These are phyloP conservation scores for Apamea anceps DNA, from an alignment of 2,888 invertebrate genomes.

Conservation along the genomic window DNA sequence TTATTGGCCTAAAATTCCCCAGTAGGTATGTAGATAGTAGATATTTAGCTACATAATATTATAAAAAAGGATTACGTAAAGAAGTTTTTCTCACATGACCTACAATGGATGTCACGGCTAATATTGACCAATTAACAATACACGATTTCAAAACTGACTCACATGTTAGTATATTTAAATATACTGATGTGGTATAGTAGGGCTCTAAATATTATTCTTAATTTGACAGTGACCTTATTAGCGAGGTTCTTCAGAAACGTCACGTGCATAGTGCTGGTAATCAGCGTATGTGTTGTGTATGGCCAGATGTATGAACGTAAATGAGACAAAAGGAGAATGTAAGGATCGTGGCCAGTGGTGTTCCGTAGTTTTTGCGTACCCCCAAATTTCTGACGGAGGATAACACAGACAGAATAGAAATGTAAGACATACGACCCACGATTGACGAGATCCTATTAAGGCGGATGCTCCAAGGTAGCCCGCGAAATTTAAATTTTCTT, in stretches of 20 bases:
- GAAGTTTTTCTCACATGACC: neutral
- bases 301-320: neutral
- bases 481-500: no score
- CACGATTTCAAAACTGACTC: neutral
- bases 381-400: no score
- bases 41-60: neutral
- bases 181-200: no score
- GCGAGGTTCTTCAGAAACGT: neutral
- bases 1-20: neutral
- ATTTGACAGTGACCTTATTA: neutral
- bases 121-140: conserved; percentile 5
- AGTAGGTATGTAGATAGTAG: no score
- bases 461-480: no score
- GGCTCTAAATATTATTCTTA: neutral
- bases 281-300: rapidly evolving
- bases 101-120: conserved; percentile 14
- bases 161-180: conserved; percentile 18
- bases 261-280: neutral
- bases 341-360: no score
- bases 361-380: no score
- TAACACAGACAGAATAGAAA: no score
- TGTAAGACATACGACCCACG: no score
- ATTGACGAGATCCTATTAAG: no score
- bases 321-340: neutral
- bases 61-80: neutral